A percentile compares a stretch with the other conserved stretches of the same genome.
phyloP scores from a whole-genome alignment of 2,797 vertebrate genomes.

The Rhinogobio ventralis region DNA sequence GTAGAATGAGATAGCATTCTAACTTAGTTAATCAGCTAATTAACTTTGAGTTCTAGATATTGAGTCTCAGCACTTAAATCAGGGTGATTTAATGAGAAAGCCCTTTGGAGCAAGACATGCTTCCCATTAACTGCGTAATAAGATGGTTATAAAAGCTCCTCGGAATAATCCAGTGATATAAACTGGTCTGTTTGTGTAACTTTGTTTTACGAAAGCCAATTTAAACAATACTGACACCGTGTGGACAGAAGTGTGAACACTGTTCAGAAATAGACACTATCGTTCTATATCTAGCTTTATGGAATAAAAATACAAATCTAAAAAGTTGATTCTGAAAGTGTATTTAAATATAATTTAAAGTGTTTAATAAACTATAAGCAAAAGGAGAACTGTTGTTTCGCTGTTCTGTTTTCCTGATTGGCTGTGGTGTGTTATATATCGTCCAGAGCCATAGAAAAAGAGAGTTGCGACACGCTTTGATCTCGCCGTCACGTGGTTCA shows the following conservation, averaged over 20 bases:
- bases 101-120: not conserved
- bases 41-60: not conserved
- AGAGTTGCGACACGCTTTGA: too few relatives aligned
- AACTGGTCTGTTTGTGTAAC: not conserved
- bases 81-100: not conserved
- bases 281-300: not conserved
- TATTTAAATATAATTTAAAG: not conserved
- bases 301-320: not conserved
- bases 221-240: constrained; percentile 19
- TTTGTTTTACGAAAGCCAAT: not conserved
- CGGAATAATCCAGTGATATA: not conserved
- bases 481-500: too few relatives aligned
- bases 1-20: not conserved
- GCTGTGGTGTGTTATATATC: not conserved
- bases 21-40: not conserved
- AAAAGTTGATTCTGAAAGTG: not conserved
- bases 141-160: constrained; percentile 10
- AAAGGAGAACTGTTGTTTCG: not conserved
- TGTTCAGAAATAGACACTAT: not conserved
- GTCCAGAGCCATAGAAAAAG: too few relatives aligned
- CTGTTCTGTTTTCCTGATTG: constrained; percentile 9
- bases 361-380: not conserved
- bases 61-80: too few relatives aligned
- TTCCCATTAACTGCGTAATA: not conserved
- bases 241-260: not conserved